Conservation (phyloP, 1,140 invertebrate species). For the Probaryconus sp. region DNA sequence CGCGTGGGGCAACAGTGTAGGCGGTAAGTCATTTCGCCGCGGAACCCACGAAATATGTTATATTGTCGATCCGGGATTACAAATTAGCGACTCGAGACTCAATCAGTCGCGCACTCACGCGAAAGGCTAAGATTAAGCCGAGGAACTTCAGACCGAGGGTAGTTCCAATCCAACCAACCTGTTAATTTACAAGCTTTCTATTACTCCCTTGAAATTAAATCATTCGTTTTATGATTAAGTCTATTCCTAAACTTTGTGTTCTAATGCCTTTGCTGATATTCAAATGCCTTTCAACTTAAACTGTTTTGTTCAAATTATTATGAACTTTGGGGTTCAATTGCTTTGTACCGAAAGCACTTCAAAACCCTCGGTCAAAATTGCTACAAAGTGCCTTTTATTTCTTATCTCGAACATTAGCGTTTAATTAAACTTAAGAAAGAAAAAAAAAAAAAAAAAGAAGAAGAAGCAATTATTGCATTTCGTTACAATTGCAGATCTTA, state of each 20-base stretch:
- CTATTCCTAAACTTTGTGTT: too few relatives aligned
- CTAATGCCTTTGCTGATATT: too few relatives aligned
- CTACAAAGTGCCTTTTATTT: too few relatives aligned
- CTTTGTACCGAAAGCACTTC: too few relatives aligned
- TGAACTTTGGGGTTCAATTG: too few relatives aligned
- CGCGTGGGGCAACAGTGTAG: constrained; percentile 86
- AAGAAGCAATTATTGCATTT: too few relatives aligned
- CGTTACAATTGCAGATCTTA: constrained; percentile 79
- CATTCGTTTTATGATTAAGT: not conserved
- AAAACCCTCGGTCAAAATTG: too few relatives aligned
- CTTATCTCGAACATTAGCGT: too few relatives aligned
- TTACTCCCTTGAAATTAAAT: not conserved
- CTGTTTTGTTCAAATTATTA: too few relatives aligned
- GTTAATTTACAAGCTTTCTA: not conserved
- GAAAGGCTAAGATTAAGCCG: constrained; percentile 18
- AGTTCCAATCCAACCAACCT: not conserved
- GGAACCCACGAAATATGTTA: constrained; percentile 38
- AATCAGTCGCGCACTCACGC: constrained; percentile 23
- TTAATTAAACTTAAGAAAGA: too few relatives aligned
- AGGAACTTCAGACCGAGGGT: constrained; percentile 8
- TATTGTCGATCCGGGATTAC: constrained; percentile 29
- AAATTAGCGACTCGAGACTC: constrained; percentile 26
- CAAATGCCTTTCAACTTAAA: too few relatives aligned
- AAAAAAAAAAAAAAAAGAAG: too few relatives aligned
- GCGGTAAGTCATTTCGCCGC: constrained; percentile 77